Evolutionary conservation across 2,888 invertebrate species (phyloP), one percentile per base, ranked within the genome.

Genomic region (Trachelus troglodyta): DNA sequence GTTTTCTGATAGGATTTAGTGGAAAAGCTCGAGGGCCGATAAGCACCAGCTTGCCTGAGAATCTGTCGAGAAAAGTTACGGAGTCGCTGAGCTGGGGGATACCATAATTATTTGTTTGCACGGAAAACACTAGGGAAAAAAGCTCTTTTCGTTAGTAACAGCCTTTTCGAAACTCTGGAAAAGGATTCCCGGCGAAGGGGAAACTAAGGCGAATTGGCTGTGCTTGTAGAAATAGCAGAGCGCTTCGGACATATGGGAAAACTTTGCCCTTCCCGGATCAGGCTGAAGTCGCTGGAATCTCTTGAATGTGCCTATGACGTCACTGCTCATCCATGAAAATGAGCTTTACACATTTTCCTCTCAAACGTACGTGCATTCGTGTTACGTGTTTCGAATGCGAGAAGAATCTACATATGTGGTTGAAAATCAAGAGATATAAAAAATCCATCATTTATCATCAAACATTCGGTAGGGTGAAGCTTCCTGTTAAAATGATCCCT

Each of bases 221-320:
- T 40, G 40, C 6, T 6, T 4, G 40, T 9, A 23, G 40, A 56
- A 56, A 23, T 6, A 23, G 6, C 40, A 23, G 0, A 23, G 15
- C 23, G 4, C 2, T 15, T 56, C 2, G 23, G 23, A 9, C 40
- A 23, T 56, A 56, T 9, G 40, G 23, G 23, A 6, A 56, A 56
- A 56, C 6, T 56, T 15, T 6, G 35, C 1, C 15, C 15, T 40
- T 75, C 33, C 71, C 11, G 31, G n/a, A 31, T 56, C 35, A 35
- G 56, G 35, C 77, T 69, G 31, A 33, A 77, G 79, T 79, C 34
- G 75, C 69, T 74, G 71, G 40, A 76, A 69, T 34, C 74, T 33
- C 31, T 40, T 77, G 79, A 77, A 74, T 77, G 80, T n/a, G 37
- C 68, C 68, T 73, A 71, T 34, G 33, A 69, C 34, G 11, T 34